phyloP scores from a whole-genome alignment of 2,888 invertebrate species.

The Pyrrhia umbra region DNA sequence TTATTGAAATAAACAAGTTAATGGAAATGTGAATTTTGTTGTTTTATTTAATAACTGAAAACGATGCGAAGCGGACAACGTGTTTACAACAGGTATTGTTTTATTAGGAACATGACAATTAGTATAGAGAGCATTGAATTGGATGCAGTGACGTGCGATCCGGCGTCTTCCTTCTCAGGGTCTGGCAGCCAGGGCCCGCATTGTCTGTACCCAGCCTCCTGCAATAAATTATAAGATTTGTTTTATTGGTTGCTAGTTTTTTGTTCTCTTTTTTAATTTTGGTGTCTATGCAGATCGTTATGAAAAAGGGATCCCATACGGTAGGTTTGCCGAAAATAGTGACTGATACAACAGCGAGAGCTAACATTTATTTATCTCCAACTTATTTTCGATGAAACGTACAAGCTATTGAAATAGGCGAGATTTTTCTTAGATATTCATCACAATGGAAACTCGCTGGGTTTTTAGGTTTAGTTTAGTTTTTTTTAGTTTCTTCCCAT shows the following conservation, averaged over 20 bases:
- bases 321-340: too few relatives aligned
- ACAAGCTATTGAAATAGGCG: too few relatives aligned
- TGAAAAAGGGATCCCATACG: neutral
- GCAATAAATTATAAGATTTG: constrained; percentile 18
- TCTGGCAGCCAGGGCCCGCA: constrained; percentile 85
- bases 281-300: too few relatives aligned
- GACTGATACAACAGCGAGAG: too few relatives aligned
- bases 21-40: constrained; percentile 64
- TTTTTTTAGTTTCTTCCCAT: too few relatives aligned
- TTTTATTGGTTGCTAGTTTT: too few relatives aligned
- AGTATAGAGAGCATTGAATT: constrained; percentile 34
- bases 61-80: constrained; percentile 25
- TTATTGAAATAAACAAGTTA: constrained; percentile 77
- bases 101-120: constrained; percentile 25
- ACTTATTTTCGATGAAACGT: too few relatives aligned
- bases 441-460: too few relatives aligned
- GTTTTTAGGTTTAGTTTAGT: too few relatives aligned
- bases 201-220: constrained; percentile 86
- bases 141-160: constrained; percentile 32
- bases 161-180: constrained; percentile 66
- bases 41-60: constrained; percentile 70
- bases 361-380: too few relatives aligned
- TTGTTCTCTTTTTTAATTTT: too few relatives aligned
- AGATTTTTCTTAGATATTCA: too few relatives aligned
- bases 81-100: constrained; percentile 11